phyloP scores from a whole-genome alignment of 1,140 invertebrate genomes.

The Sarcophaga bullata region DNA sequence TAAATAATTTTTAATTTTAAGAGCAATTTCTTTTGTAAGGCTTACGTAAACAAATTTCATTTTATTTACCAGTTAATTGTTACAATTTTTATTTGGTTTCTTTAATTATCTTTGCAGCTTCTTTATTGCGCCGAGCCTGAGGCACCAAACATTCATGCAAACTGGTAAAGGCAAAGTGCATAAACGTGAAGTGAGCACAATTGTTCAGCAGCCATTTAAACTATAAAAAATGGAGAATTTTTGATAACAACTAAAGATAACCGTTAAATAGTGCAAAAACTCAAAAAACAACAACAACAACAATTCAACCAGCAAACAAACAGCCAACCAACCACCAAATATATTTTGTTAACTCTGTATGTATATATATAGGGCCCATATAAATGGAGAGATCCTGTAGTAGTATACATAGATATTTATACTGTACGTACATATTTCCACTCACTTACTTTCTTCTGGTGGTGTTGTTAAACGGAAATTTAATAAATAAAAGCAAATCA shows the following conservation, averaged over 20 bases:
- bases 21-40: too few relatives aligned
- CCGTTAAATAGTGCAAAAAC: not conserved
- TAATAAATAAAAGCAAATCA: slow-evolving; percentile 26
- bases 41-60: not conserved
- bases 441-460: not conserved
- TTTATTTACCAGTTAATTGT: not conserved
- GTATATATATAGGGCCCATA: too few relatives aligned
- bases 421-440: not conserved
- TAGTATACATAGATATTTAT: too few relatives aligned
- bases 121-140: slow-evolving; percentile 80
- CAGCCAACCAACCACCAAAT: not conserved
- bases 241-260: not conserved
- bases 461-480: slow-evolving; percentile 32
- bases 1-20: too few relatives aligned
- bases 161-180: slow-evolving; percentile 85
- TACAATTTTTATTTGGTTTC: not conserved
- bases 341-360: too few relatives aligned
- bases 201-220: slow-evolving; percentile 67
- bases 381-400: too few relatives aligned
- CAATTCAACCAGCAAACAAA: slow-evolving; percentile 3
- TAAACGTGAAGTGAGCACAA: slow-evolving; percentile 78
- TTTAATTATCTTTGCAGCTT: slow-evolving; percentile 70
- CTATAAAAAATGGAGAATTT: not conserved
- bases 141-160: slow-evolving; percentile 81
- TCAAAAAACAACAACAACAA: not conserved